These are phyloP conservation scores for Lepeophtheirus salmonis DNA, from an alignment of 1,140 invertebrate species.

Conservation along the genomic window DNA sequence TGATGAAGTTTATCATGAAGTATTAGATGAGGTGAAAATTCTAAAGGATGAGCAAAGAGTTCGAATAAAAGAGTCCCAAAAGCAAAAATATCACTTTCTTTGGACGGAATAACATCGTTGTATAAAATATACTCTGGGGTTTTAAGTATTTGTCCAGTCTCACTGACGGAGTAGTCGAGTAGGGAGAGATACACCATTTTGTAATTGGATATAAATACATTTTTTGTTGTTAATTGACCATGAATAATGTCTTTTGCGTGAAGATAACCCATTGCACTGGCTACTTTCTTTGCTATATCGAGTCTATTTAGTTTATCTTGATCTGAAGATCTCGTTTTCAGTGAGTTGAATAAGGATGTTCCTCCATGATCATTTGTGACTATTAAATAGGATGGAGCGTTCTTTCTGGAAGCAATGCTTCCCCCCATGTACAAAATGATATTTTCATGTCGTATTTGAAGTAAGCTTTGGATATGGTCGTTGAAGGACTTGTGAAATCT, in stretches of 20 bases:
- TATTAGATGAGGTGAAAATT: slow-evolving; percentile 10
- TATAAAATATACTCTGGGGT: slow-evolving; percentile 17
- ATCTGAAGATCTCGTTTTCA: neutral
- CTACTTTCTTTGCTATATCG: slow-evolving; percentile 16
- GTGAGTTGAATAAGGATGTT: neutral
- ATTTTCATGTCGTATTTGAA: slow-evolving; percentile 33
- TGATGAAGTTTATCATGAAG: neutral
- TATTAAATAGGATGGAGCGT: slow-evolving; percentile 29
- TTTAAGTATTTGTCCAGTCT: slow-evolving; percentile 17
- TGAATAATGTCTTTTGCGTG: slow-evolving; percentile 33
- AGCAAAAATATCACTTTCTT: slow-evolving; percentile 21
- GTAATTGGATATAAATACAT: slow-evolving; percentile 29
- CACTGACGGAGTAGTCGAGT: slow-evolving; percentile 30
- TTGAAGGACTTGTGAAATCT: slow-evolving; percentile 23
- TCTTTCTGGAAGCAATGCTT: slow-evolving; percentile 28
- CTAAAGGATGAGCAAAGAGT: slow-evolving; percentile 21
- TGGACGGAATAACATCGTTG: neutral
- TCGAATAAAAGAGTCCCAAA: slow-evolving; percentile 23
- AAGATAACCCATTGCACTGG: slow-evolving; percentile 31
- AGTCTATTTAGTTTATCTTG: neutral
- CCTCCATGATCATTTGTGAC: slow-evolving; percentile 7
- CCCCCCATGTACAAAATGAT: slow-evolving; percentile 34
- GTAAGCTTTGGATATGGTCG: slow-evolving; percentile 26
- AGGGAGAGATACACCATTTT: slow-evolving; percentile 30
- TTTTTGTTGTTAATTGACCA: slow-evolving; percentile 29